Percentiles rank a stretch among this genome's conserved stretches.
Conservation (phyloP, 2,888 invertebrate genomes). For the Nysson spinosus region DNA sequence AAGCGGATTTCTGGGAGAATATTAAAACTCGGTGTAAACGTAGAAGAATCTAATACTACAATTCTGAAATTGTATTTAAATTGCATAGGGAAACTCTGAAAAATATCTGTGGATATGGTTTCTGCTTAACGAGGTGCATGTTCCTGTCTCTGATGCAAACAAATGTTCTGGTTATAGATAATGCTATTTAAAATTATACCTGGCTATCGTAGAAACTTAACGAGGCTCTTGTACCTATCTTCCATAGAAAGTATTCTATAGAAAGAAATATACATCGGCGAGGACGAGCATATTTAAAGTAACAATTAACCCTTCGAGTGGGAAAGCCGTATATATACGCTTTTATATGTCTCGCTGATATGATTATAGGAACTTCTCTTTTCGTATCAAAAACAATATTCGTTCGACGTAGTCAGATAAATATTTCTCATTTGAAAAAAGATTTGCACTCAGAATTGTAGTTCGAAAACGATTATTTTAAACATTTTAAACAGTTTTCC, state of each 20-base stretch:
- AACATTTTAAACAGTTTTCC: no score
- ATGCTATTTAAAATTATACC: conserved; percentile 44
- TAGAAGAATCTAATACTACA: background rate
- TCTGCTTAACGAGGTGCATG: conserved; percentile 46
- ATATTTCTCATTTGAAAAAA: no score
- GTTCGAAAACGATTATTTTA: no score
- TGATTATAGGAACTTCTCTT: no score
- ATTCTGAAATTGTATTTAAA: background rate
- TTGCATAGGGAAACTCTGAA: background rate
- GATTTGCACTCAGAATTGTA: no score
- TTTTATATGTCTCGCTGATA: no score
- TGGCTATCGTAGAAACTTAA: conserved; percentile 36
- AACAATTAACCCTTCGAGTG: conserved; percentile 6
- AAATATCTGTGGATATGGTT: conserved; percentile 6
- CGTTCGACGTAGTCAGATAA: no score
- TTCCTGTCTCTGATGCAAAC: conserved; percentile 41
- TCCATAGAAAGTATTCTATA: conserved; percentile 28
- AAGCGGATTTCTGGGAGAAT: no score
- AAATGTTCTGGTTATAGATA: conserved; percentile 38
- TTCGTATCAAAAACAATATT: no score
- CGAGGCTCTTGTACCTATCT: conserved; percentile 38
- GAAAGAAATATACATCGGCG: conserved; percentile 30
- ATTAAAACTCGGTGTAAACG: no score
- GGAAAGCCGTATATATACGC: background rate
- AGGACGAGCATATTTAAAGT: background rate